phyloP scores from a whole-genome alignment of 1,140 invertebrate species.

The Penaeus vannamei region DNA sequence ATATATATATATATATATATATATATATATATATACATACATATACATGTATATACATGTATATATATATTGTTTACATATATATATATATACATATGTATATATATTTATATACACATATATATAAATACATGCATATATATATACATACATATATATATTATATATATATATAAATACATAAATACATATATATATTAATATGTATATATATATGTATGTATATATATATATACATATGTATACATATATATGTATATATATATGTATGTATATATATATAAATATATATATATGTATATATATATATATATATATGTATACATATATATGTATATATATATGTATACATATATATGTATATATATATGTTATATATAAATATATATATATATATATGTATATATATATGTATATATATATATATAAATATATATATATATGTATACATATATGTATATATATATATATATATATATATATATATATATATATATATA shows the following conservation, averaged over 20 bases:
- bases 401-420: constrained; percentile 22
- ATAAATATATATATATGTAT: neutral
- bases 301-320: constrained; percentile 6
- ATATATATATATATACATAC: constrained; percentile 1
- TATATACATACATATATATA: constrained; percentile 16
- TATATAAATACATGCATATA: neutral
- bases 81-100: neutral
- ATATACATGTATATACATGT: constrained; percentile 1
- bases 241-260: constrained; percentile 28
- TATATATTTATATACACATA: too few species aligned
- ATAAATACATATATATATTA: constrained; percentile 33
- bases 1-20: constrained; percentile 11
- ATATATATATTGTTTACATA: too few species aligned
- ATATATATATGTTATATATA: constrained; percentile 29
- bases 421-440: constrained; percentile 9
- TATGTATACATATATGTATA: constrained; percentile 9
- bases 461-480: constrained; percentile 16
- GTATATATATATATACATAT: constrained; percentile 25
- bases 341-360: neutral
- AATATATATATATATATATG: constrained; percentile 18
- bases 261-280: constrained; percentile 14
- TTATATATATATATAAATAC: constrained; percentile 29
- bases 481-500: constrained; percentile 22
- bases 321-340: constrained; percentile 1
- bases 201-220: constrained; percentile 30